phyloP scores from a whole-genome alignment of 2,797 vertebrate species.

The Myripristis jacobus region DNA sequence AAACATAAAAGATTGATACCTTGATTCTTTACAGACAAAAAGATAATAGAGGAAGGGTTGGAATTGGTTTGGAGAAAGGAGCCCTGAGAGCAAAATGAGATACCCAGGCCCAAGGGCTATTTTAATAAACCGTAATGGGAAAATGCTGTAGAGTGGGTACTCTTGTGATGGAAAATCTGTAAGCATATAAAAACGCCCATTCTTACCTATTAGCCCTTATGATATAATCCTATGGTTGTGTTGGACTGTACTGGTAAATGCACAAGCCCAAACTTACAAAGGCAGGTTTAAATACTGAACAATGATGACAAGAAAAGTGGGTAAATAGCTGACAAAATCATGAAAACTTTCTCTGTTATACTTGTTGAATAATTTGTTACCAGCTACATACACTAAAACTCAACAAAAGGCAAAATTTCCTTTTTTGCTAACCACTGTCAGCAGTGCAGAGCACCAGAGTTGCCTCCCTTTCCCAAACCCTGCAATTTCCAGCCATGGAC shows the following conservation, averaged over 20 bases:
- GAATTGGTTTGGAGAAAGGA: slow-evolving; percentile 81
- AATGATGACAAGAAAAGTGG: slow-evolving; percentile 37
- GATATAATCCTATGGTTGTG: slow-evolving; percentile 38
- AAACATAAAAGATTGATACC: slow-evolving; percentile 88
- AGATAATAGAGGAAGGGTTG: slow-evolving; percentile 78
- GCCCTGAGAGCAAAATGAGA: slow-evolving; percentile 75
- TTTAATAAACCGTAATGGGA: slow-evolving; percentile 84
- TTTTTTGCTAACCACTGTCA: slow-evolving; percentile 40
- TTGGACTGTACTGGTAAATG: slow-evolving; percentile 29
- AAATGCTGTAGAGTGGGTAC: slow-evolving; percentile 69
- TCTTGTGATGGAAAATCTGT: slow-evolving; percentile 71
- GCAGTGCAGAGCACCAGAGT: slow-evolving; percentile 51
- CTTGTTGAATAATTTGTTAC: slow-evolving; percentile 46
- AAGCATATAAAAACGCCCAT: slow-evolving; percentile 51
- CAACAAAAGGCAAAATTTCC: slow-evolving; percentile 44
- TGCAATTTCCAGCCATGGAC: slow-evolving; percentile 65
- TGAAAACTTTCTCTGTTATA: slow-evolving; percentile 34
- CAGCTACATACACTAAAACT: slow-evolving; percentile 35
- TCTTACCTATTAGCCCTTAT: slow-evolving; percentile 46
- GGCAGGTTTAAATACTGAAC: slow-evolving; percentile 35
- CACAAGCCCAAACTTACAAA: slow-evolving; percentile 36
- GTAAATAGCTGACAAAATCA: slow-evolving; percentile 25
- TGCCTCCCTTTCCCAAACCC: slow-evolving; percentile 61
- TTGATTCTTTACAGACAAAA: slow-evolving; percentile 80
- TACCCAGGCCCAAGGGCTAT: slow-evolving; percentile 71